phyloP scores from a whole-genome alignment of 1,140 invertebrate genomes.

The Pantala flavescens region DNA sequence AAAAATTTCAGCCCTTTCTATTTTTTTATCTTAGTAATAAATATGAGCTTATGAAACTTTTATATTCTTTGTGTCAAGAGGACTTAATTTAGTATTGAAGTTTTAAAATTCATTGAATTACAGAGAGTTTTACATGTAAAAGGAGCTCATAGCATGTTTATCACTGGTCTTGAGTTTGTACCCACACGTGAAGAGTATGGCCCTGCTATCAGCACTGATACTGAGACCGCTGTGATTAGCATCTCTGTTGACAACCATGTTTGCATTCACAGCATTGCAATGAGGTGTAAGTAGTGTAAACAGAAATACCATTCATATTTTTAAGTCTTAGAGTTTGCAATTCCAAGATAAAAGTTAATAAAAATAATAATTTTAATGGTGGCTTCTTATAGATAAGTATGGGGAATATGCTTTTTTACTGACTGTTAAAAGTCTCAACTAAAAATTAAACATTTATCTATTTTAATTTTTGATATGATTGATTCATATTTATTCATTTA shows the following conservation, averaged over 20 bases:
- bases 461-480: background rate
- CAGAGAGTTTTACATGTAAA: slow-evolving; percentile 70
- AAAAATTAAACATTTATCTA: background rate
- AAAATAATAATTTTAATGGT: background rate
- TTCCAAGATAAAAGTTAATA: background rate
- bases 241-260: slow-evolving; percentile 92
- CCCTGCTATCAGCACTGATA: slow-evolving; percentile 51
- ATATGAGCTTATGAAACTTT: no score
- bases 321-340: background rate
- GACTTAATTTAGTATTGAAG: no score
- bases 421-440: background rate
- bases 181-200: slow-evolving; percentile 47
- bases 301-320: no score
- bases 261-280: slow-evolving; percentile 76
- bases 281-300: slow-evolving; percentile 48
- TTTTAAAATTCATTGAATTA: slow-evolving; percentile 24
- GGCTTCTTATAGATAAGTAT: no score
- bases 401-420: no score
- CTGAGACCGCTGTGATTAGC: slow-evolving; percentile 77
- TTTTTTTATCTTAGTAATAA: no score
- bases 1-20: no score
- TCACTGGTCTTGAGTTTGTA: slow-evolving; percentile 85
- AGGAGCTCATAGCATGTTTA: slow-evolving; percentile 84
- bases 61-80: no score
- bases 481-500: no score